Evolutionary conservation across 2,888 invertebrate genomes (phyloP).

Genomic region (Imbricaverruca yamaguchii): DNA sequence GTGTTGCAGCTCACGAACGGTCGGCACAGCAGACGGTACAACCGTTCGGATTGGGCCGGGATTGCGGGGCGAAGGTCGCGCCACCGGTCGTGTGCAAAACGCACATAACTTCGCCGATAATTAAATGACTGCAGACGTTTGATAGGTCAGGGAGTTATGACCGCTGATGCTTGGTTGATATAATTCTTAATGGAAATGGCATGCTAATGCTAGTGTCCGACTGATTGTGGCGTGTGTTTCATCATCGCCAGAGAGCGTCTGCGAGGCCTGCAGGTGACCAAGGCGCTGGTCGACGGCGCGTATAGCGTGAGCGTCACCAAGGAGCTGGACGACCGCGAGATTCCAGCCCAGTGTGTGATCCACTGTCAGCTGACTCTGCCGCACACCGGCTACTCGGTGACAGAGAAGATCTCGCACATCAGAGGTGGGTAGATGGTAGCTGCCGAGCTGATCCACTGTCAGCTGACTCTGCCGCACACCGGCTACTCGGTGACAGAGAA

Average conservation of each 20-base stretch:
- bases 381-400: slow-evolving; percentile 4
- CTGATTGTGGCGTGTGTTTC: too few species aligned
- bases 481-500: too few species aligned
- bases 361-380: neutral
- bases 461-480: too few species aligned
- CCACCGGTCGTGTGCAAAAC: neutral
- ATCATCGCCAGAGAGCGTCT: neutral
- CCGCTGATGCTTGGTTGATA: too few species aligned
- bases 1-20: too few species aligned
- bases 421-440: neutral
- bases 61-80: neutral
- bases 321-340: neutral
- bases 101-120: neutral
- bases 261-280: neutral
- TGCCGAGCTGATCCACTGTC: too few species aligned
- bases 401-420: neutral
- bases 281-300: slow-evolving; percentile 4
- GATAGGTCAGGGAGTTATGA: too few species aligned
- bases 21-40: too few species aligned
- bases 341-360: neutral
- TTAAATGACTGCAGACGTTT: too few species aligned
- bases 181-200: too few species aligned
- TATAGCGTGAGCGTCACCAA: neutral
- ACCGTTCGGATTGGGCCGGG: too few species aligned
- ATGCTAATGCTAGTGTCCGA: too few species aligned